Conservation (phyloP, 2,113 vertebrate genomes). For the Procavia capensis region DNA sequence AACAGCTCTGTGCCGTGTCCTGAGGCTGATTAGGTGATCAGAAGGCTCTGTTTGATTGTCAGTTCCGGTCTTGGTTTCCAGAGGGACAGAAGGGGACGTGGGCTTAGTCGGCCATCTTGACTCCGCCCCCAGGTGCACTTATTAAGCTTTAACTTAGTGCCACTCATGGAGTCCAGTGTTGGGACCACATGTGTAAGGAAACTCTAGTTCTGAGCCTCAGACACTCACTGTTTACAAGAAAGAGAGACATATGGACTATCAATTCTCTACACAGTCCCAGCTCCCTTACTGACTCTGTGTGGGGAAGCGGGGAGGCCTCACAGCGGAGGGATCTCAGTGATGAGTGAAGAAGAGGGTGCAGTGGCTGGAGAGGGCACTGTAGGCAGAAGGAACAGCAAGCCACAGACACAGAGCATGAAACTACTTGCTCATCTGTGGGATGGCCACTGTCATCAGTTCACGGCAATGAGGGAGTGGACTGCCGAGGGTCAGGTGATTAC, state of each 20-base stretch:
- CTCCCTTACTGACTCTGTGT: background rate
- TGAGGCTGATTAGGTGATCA: too few species aligned
- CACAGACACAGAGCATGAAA: too few species aligned
- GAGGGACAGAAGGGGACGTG: too few species aligned
- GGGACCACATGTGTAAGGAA: background rate
- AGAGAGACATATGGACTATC: background rate
- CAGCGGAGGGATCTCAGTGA: background rate
- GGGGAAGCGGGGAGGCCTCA: background rate
- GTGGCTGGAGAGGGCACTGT: background rate
- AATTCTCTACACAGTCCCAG: background rate
- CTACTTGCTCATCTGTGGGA: background rate
- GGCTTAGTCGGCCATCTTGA: too few species aligned
- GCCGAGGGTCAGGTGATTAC: background rate
- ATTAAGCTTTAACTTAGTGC: background rate
- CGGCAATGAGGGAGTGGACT: background rate
- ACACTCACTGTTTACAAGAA: background rate
- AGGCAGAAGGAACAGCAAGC: too few species aligned
- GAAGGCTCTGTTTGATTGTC: too few species aligned
- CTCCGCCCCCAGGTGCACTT: background rate
- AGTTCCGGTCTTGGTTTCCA: too few species aligned
- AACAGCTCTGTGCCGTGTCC: too few species aligned
- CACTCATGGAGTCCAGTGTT: background rate
- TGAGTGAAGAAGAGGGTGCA: background rate
- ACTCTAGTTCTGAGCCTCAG: background rate
- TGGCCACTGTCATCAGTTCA: background rate